phyloP scores from a whole-genome alignment of 2,113 vertebrate genomes.

The Lota lota region DNA sequence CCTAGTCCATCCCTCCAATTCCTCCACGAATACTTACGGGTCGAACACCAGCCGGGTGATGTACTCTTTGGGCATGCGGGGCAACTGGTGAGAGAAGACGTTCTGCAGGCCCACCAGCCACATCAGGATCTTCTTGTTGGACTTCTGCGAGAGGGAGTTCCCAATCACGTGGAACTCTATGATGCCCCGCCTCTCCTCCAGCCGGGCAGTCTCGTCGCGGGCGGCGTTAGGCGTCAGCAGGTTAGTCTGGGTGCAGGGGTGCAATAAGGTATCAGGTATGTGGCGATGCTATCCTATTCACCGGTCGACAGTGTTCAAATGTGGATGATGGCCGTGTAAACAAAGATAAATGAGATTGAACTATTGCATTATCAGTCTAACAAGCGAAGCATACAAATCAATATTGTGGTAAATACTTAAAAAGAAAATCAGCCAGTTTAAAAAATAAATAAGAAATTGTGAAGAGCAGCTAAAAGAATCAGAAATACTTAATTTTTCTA shows the following conservation, averaged over 20 bases:
- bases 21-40: constrained; percentile 83
- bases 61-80: constrained; percentile 99
- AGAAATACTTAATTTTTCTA: no score
- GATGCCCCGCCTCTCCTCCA: constrained; percentile 94
- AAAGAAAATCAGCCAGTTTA: no score
- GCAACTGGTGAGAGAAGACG: constrained; percentile 96
- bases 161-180: constrained; percentile 98
- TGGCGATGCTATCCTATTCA: no score
- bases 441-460: no score
- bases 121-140: constrained; percentile 96
- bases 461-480: no score
- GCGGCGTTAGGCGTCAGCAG: constrained; percentile 93
- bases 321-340: no score
- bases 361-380: no score
- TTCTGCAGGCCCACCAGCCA: constrained; percentile 98
- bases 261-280: neutral
- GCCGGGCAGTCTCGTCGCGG: constrained; percentile 91
- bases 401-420: no score
- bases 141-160: constrained; percentile 95
- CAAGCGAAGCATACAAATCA: no score
- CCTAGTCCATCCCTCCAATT: no score
- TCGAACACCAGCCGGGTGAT: constrained; percentile 97
- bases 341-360: no score
- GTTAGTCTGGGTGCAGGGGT: constrained; percentile 78
- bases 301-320: no score